phyloP scores from a whole-genome alignment of 2,888 invertebrate genomes.

The Acleris holmiana region DNA sequence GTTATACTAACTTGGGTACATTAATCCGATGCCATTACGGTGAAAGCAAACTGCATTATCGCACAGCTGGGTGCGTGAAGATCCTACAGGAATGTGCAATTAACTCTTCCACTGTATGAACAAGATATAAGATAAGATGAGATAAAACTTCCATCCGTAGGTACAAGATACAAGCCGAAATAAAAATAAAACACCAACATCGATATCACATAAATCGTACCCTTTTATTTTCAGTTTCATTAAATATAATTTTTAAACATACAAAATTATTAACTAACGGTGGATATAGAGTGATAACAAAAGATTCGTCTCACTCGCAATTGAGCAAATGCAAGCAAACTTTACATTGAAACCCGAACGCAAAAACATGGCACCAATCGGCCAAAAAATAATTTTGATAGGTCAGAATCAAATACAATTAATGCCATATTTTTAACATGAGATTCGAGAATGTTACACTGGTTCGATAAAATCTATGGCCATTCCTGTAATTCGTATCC shows the following conservation, averaged over 20 bases:
- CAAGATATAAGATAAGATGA: too few species aligned
- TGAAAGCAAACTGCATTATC: too few species aligned
- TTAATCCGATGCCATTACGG: too few species aligned
- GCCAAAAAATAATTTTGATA: constrained; percentile 30
- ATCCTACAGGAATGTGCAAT: too few species aligned
- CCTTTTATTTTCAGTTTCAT: constrained; percentile 73
- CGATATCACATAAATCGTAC: constrained; percentile 79
- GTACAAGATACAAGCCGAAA: too few species aligned
- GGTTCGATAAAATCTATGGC: constrained; percentile 35
- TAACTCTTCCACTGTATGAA: too few species aligned
- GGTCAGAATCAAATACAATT: not conserved
- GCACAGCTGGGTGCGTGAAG: too few species aligned
- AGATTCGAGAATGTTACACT: constrained; percentile 15
- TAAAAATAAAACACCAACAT: constrained; percentile 52
- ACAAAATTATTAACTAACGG: constrained; percentile 75
- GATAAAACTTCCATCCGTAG: too few species aligned
- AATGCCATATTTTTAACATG: constrained; percentile 17
- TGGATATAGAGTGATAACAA: constrained; percentile 68
- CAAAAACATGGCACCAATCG: constrained; percentile 40
- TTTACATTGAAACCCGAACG: constrained; percentile 35
- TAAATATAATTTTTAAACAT: constrained; percentile 74
- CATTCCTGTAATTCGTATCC: constrained; percentile 39
- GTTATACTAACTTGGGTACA: too few species aligned
- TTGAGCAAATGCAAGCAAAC: constrained; percentile 79
- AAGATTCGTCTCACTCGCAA: constrained; percentile 53